Evolutionary conservation across 2,797 vertebrate genomes (phyloP).

Genomic region (Atherinosoma microstoma): DNA sequence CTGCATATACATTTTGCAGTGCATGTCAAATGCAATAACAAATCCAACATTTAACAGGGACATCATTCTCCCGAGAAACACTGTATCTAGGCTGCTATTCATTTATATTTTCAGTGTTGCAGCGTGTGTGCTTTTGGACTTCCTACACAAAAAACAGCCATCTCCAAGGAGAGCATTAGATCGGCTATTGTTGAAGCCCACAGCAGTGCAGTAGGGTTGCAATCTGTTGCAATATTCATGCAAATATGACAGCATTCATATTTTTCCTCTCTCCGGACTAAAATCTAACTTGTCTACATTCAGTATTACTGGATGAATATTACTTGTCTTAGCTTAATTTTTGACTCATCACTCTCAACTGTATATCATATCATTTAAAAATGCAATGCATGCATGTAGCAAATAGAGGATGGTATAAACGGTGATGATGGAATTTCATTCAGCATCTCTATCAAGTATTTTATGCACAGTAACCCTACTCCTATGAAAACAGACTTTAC

Average conservation of each 20-base stretch:
- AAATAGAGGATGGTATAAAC: slow-evolving; percentile 17
- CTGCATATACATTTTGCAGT: not conserved
- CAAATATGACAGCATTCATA: slow-evolving; percentile 23
- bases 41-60: not conserved
- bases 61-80: not conserved
- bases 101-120: slow-evolving; percentile 27
- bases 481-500: slow-evolving; percentile 16
- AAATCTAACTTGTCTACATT: slow-evolving; percentile 16
- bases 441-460: slow-evolving; percentile 6
- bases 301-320: slow-evolving; percentile 12
- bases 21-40: not conserved
- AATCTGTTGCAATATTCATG: slow-evolving; percentile 40
- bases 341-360: slow-evolving; percentile 23
- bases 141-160: slow-evolving; percentile 19
- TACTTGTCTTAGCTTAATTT: slow-evolving; percentile 8
- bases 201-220: slow-evolving; percentile 17
- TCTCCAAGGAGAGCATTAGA: slow-evolving; percentile 21
- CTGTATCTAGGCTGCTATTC: not conserved
- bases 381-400: slow-evolving; percentile 11
- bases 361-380: slow-evolving; percentile 24
- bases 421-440: not conserved
- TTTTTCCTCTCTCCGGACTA: slow-evolving; percentile 16
- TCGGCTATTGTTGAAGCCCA: slow-evolving; percentile 25
- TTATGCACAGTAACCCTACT: slow-evolving; percentile 1
- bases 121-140: slow-evolving; percentile 17